Percentiles rank a stretch among this genome's conserved stretches.
phyloP scores from a whole-genome alignment of 2,113 vertebrate species.

The Panthera tigris region DNA sequence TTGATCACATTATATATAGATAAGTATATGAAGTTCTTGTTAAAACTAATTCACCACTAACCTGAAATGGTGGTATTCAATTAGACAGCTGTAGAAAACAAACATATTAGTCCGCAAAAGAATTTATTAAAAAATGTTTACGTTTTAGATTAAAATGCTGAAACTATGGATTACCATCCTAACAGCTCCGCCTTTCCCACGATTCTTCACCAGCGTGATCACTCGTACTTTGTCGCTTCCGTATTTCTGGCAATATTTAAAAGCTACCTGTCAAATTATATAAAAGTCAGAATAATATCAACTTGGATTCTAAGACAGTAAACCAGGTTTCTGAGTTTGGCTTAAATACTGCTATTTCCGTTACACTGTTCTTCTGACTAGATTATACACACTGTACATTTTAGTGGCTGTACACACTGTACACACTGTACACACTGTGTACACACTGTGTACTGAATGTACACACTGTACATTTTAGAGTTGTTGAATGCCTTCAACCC shows the following conservation, averaged over 20 bases:
- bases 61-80: background rate
- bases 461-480: background rate
- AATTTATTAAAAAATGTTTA: background rate
- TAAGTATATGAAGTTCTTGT: background rate
- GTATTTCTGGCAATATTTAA: conserved; percentile 90
- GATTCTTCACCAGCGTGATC: conserved; percentile 92
- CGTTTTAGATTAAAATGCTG: background rate
- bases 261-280: conserved; percentile 89
- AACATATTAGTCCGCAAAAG: background rate
- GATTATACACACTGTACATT: background rate
- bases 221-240: conserved; percentile 94
- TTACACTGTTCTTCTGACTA: background rate
- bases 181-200: conserved; percentile 96
- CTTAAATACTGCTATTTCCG: background rate
- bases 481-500: background rate
- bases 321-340: background rate
- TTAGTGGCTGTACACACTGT: no score
- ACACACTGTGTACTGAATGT: no score
- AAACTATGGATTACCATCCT: conserved; percentile 89
- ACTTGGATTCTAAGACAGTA: background rate
- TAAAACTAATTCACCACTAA: background rate
- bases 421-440: no score
- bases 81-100: background rate
- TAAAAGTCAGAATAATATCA: conserved; percentile 72
- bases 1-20: background rate